Percentiles rank a stretch among this genome's conserved stretches.
Evolutionary conservation across 2,797 vertebrate species (phyloP).

Genomic region (Sebastes matsubarae): DNA sequence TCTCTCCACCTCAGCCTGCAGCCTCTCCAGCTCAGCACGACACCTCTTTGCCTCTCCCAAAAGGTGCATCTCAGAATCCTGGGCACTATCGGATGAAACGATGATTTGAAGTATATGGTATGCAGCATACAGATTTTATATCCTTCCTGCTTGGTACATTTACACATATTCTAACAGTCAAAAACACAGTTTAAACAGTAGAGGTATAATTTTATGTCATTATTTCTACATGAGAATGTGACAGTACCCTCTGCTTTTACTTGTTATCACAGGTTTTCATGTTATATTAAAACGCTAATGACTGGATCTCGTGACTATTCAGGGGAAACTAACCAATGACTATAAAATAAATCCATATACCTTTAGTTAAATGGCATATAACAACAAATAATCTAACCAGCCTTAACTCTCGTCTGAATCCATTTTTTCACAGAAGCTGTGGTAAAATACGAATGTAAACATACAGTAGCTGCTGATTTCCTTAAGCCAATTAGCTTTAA

Average conservation of each 20-base stretch:
- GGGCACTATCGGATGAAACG: slow-evolving; percentile 77
- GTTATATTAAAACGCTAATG: too few species aligned
- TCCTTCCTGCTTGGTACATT: neutral
- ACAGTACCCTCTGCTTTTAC: neutral
- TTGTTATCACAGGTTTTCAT: neutral
- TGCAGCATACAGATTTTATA: neutral
- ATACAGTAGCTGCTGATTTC: neutral
- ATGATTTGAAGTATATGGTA: neutral
- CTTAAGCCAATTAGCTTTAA: neutral
- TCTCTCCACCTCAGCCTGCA: slow-evolving; percentile 79
- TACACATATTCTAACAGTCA: neutral
- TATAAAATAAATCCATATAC: neutral
- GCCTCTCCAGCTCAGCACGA: slow-evolving; percentile 80
- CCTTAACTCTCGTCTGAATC: neutral
- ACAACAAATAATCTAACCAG: neutral
- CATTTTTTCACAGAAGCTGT: neutral
- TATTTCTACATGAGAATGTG: neutral
- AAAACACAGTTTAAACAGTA: neutral
- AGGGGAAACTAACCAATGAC: neutral
- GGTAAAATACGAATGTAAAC: neutral
- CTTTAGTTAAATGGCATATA: neutral
- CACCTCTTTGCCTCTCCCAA: slow-evolving; percentile 84
- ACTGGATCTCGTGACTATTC: neutral
- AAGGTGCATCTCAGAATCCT: slow-evolving; percentile 87
- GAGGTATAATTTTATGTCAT: neutral